Evolutionary conservation across 2,888 invertebrate genomes (phyloP).

Genomic region (Ochropleura plecta): DNA sequence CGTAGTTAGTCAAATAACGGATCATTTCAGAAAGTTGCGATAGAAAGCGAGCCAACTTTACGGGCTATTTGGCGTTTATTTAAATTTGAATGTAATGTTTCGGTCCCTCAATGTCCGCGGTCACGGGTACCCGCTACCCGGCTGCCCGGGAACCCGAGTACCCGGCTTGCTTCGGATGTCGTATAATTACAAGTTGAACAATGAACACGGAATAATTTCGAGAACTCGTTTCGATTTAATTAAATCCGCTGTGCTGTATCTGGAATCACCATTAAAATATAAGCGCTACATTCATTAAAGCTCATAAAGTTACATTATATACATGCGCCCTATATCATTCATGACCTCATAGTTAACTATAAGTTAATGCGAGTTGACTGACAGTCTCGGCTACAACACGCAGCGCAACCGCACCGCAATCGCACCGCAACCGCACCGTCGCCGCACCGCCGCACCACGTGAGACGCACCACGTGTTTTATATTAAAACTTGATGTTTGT

Average conservation of each 20-base stretch:
- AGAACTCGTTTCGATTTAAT: constrained; percentile 46
- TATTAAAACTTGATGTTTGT: background rate
- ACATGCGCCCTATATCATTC: background rate
- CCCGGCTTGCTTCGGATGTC: constrained; percentile 17
- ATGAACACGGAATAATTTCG: constrained; percentile 37
- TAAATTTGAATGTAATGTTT: constrained; percentile 49
- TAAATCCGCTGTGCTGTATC: constrained; percentile 24
- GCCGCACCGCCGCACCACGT: background rate
- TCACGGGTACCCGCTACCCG: constrained; percentile 3
- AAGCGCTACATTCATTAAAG: constrained; percentile 9
- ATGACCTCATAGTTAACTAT: background rate
- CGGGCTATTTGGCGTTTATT: constrained; percentile 40
- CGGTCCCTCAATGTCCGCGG: constrained; percentile 7
- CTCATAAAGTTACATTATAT: background rate
- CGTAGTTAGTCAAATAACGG: constrained; percentile 18
- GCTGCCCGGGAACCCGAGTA: background rate
- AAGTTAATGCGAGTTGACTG: background rate
- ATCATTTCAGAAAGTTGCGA: constrained; percentile 30
- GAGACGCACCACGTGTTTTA: background rate
- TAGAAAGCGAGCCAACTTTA: constrained; percentile 31
- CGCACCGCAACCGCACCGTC: background rate
- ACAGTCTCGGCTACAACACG: no score
- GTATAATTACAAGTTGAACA: constrained; percentile 37
- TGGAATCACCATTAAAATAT: constrained; percentile 14
- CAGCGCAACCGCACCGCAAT: background rate